Percentiles rank a stretch among this genome's conserved stretches.
Evolutionary conservation across 2,113 vertebrate genomes (phyloP).

Genomic region (Terrapene triunguis): DNA sequence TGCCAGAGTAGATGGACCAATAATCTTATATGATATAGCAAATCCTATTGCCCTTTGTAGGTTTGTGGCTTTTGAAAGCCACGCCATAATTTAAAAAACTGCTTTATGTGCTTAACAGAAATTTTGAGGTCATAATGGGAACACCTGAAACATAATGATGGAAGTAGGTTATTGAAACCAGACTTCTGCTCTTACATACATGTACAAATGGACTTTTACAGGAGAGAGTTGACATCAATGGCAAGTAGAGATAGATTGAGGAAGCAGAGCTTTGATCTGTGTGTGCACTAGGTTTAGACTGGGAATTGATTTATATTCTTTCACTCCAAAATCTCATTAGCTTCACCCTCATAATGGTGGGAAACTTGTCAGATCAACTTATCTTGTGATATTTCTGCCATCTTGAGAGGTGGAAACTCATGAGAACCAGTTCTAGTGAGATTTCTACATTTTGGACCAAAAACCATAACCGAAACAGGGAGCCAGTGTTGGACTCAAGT

Average conservation of each 20-base stretch:
- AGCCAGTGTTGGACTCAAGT: neutral
- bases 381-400: neutral
- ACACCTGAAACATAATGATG: slow-evolving; percentile 52
- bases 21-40: slow-evolving; percentile 62
- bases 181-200: slow-evolving; percentile 38
- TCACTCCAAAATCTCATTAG: neutral
- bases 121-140: slow-evolving; percentile 62
- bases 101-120: slow-evolving; percentile 60
- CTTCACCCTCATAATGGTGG: neutral
- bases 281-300: neutral
- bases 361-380: neutral
- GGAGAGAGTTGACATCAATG: neutral
- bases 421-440: neutral
- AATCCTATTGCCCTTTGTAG: slow-evolving; percentile 65
- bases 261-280: neutral
- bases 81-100: slow-evolving; percentile 37
- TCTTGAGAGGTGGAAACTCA: neutral
- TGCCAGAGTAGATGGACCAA: slow-evolving; percentile 23
- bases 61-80: slow-evolving; percentile 58
- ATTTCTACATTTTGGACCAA: neutral
- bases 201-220: neutral
- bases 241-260: neutral
- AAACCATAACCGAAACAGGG: neutral
- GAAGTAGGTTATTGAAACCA: slow-evolving; percentile 54
- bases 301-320: neutral